Evolutionary conservation across 2,888 invertebrate species (phyloP), one percentile per base, ranked within the genome.

Genomic region (Harpalus rubripes): DNA sequence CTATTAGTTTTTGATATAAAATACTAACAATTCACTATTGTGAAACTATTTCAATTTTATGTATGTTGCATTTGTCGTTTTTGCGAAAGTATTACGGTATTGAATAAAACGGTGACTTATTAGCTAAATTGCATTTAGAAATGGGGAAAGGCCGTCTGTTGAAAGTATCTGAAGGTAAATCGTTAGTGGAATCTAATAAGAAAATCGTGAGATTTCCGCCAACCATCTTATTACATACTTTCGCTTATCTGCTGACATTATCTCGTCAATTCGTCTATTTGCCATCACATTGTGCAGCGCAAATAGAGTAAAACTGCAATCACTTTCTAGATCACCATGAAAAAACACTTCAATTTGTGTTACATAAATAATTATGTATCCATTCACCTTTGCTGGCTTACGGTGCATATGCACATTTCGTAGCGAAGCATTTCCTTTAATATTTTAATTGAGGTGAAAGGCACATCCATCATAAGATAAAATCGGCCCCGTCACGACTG

Each of bases 381-480:
- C 72, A 22, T 74, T 74, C 72, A 74, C 72, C 72, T 74, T 74
- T 68, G 16, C 68, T 18, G 32, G 63, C 10, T 7, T 65, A n/a
- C 65, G 26, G 65, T 65, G 15, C 65, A 26, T 68, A 68, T 68
- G 68, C 68, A 32, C 32, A n/a, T 15, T 39, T 12, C 68, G 63
- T 22, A 18, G 26, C 26, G 63, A 26, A 68, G 68, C 32, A 78
- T 78, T 56, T 78, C 78, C 59, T 78, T 78, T 58, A 58, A 59
- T 78, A 78, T 78, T 78, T 78, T 78, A 78, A 78, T 78, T 78
- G 58, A 56, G 78, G 78, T 58, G 78, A 78, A 78, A 78, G 78
- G 78, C 59, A 58, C 78, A 78, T 78, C 78, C 58, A 78, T 78
- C 78, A 78, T 76, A 78, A 78, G 78, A 78, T 78, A 78, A 78